Conservation (phyloP, 2,113 vertebrate genomes). For the Cromileptes altivelis region DNA sequence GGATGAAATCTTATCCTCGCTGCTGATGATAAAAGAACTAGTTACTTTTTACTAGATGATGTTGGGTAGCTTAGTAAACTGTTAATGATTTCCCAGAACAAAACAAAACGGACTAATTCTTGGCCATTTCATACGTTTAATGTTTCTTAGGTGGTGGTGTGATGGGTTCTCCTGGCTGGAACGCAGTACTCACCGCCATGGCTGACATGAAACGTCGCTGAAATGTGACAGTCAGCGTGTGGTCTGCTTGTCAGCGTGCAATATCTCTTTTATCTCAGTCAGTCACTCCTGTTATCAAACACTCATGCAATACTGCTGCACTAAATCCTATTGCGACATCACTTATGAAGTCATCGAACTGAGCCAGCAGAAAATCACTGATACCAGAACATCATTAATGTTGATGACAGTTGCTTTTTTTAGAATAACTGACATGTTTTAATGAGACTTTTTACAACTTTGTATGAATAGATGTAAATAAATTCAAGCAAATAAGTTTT, state of each 20-base stretch:
- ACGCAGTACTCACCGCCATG: constrained; percentile 87
- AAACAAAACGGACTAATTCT: neutral
- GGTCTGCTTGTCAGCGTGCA: neutral
- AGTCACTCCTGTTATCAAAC: constrained; percentile 5
- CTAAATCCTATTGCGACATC: neutral
- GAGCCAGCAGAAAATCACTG: neutral
- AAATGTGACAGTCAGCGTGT: constrained; percentile 28
- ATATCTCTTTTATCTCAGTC: neutral
- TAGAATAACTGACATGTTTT: neutral
- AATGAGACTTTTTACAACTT: neutral
- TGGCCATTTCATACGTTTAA: neutral
- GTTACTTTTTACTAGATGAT: neutral
- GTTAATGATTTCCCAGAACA: neutral
- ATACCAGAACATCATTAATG: neutral
- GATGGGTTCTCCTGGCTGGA: constrained; percentile 94
- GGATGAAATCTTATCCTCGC: neutral
- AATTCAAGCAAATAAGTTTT: neutral
- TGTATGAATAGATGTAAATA: constrained; percentile 21
- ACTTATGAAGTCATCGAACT: neutral
- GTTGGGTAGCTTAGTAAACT: neutral
- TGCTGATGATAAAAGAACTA: constrained; percentile 20
- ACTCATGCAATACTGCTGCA: neutral
- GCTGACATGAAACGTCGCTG: constrained; percentile 84
- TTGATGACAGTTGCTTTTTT: constrained; percentile 3
- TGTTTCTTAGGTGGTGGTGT: constrained; percentile 91